phyloP scores from a whole-genome alignment of 1,140 invertebrate genomes.

The Trachymyrmex cornetzi region DNA sequence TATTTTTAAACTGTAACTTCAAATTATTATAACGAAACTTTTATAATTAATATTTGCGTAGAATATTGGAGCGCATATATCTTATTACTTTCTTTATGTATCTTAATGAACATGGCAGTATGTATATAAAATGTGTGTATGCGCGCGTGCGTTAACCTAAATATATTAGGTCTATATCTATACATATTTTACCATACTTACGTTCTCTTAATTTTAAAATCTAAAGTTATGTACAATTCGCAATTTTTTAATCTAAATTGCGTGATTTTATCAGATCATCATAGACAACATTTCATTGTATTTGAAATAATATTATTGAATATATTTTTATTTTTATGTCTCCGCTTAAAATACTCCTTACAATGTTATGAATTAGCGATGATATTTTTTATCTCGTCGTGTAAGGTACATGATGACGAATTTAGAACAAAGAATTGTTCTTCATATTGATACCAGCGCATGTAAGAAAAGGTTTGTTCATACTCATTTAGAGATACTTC shows the following conservation, averaged over 20 bases:
- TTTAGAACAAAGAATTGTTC: slow-evolving; percentile 68
- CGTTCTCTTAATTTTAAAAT: background rate
- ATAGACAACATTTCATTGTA: slow-evolving; percentile 3
- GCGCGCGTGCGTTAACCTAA: background rate
- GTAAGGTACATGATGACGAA: slow-evolving; percentile 52
- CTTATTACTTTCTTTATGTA: slow-evolving; percentile 16
- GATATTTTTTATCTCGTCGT: slow-evolving; percentile 61
- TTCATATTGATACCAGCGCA: slow-evolving; percentile 77
- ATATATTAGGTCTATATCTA: background rate
- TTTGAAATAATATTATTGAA: slow-evolving; percentile 10
- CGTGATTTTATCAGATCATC: background rate
- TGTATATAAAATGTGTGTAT: background rate
- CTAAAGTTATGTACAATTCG: slow-evolving; percentile 1
- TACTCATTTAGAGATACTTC: slow-evolving; percentile 75
- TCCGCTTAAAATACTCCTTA: slow-evolving; percentile 38
- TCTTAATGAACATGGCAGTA: background rate
- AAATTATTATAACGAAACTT: slow-evolving; percentile 39
- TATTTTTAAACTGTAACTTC: slow-evolving; percentile 51
- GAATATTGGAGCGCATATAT: slow-evolving; percentile 43
- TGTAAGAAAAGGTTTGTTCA: slow-evolving; percentile 79
- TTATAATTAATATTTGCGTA: slow-evolving; percentile 53
- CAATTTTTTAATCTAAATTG: slow-evolving; percentile 34
- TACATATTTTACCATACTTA: background rate
- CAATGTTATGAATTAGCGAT: slow-evolving; percentile 10
- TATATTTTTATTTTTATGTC: slow-evolving; percentile 41